A percentile compares a stretch with the other conserved stretches of the same genome.
These are phyloP conservation scores for Tribolium freemani DNA, from an alignment of 2,888 invertebrate species.

Conservation along the genomic window DNA sequence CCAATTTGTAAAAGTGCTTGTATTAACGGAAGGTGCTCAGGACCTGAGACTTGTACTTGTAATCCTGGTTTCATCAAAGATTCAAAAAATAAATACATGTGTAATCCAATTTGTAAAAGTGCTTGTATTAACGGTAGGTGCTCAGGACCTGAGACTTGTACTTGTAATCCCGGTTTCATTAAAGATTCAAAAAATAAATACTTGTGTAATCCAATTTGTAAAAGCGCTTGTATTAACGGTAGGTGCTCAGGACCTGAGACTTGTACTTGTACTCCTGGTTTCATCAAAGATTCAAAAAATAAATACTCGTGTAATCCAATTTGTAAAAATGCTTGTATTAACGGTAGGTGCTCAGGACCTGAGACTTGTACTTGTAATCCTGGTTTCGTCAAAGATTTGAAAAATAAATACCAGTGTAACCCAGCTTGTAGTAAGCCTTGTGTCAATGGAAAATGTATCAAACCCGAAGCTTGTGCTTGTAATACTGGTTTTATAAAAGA, in stretches of 20 bases:
- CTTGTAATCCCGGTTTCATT: constrained; percentile 47
- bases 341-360: constrained; percentile 69
- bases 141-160: constrained; percentile 60
- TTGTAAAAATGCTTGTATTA: constrained; percentile 55
- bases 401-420: constrained; percentile 55
- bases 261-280: constrained; percentile 51
- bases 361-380: constrained; percentile 61
- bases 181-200: constrained; percentile 46
- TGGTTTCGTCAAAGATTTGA: constrained; percentile 57
- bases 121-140: constrained; percentile 68
- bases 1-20: constrained; percentile 52
- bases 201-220: constrained; percentile 50
- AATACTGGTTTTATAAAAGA: constrained; percentile 60
- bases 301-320: neutral
- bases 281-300: neutral
- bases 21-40: constrained; percentile 56
- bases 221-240: constrained; percentile 64
- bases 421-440: constrained; percentile 55
- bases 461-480: constrained; percentile 61
- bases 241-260: constrained; percentile 65
- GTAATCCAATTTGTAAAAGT: constrained; percentile 51
- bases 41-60: constrained; percentile 59
- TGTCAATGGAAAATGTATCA: constrained; percentile 56
- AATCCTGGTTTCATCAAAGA: constrained; percentile 60
- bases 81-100: constrained; percentile 48